Conservation (phyloP, 1,140 invertebrate genomes). For the Cyphomyrmex costatus region DNA sequence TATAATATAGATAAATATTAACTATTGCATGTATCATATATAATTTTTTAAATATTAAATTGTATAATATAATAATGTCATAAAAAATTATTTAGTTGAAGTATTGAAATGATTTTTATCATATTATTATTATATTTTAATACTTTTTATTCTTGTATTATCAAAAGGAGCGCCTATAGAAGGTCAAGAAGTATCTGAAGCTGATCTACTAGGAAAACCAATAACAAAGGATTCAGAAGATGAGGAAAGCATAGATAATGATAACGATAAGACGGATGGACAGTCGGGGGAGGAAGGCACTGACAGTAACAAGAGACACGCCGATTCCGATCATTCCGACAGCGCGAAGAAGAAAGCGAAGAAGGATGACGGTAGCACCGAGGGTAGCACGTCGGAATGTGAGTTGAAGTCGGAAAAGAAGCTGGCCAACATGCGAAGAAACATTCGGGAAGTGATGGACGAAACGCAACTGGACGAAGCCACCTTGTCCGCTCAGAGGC, state of each 20-base stretch:
- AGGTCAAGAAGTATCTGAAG: conserved; percentile 85
- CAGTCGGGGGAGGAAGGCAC: conserved; percentile 81
- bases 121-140: conserved; percentile 20
- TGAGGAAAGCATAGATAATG: conserved; percentile 82
- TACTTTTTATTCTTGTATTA: conserved; percentile 26
- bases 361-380: conserved; percentile 81
- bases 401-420: conserved; percentile 88
- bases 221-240: conserved; percentile 83
- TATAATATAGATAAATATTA: conserved; percentile 2
- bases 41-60: conserved; percentile 10
- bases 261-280: conserved; percentile 77
- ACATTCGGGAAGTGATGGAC: conserved; percentile 96
- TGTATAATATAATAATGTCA: conserved; percentile 19
- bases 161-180: conserved; percentile 83
- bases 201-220: conserved; percentile 82
- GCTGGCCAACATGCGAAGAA: conserved; percentile 91
- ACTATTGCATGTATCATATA: background rate
- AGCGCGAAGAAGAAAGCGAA: conserved; percentile 80
- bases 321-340: conserved; percentile 80
- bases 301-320: conserved; percentile 78
- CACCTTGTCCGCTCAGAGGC: conserved; percentile 96
- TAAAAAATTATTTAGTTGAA: conserved; percentile 23
- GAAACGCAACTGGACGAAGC: conserved; percentile 96
- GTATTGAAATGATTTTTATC: conserved; percentile 15
- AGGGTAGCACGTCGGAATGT: conserved; percentile 79